Base-by-base conservation (phyloP, 2,797 vertebrate species). In the Neomorphus geoffroyi region DNA sequence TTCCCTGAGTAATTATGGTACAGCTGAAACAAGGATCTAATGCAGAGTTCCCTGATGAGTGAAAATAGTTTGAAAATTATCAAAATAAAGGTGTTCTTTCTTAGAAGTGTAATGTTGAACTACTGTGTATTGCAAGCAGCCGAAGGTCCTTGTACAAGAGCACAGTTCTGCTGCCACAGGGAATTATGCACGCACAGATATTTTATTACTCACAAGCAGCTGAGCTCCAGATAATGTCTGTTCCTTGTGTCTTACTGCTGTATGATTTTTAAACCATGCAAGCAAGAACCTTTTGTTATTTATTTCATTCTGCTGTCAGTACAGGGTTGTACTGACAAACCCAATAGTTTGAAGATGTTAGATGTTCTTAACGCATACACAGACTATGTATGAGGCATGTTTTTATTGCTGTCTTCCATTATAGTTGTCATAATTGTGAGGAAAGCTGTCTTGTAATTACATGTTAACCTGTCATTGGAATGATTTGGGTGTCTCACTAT, bases 381-480 rank as follows among this genome's bases (percentile, higher is more conserved):
- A 86, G 62, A 9, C 67, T 80, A 21, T 28, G 62, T 86, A 58
- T 64, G 77, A 90, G 46, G 28, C 62, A 15, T 62, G 67, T 86
- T 69, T 91, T 86, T 65, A 62, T 50, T 66, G 35, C 80, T 92
- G 19, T 77, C 75, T 96, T 93, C 79, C 83, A 69, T 75, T 86
- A 69, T 28, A 58, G 48, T 88, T 93, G 75, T 81, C 80, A 84
- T 89, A 91, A 77, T 71, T 60, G 66, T 21, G 66, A 88, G 82
- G 77, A 93, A 82, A 88, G 10, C 56, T 90, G 21, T 32, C 85
- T 92, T 90, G 46, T 96, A 92, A 92, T 94, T 92, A 66, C 66
- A 13, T 41, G 18, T 89, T 97, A 86, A 53, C 54, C 37, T 86
- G 87, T 86, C 73, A 89, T 24, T 91, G 65, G 73, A 95, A 77